Percentiles rank a stretch among this genome's conserved stretches.
Evolutionary conservation across 2,888 invertebrate genomes (phyloP).

Genomic region (Athalia rosae): DNA sequence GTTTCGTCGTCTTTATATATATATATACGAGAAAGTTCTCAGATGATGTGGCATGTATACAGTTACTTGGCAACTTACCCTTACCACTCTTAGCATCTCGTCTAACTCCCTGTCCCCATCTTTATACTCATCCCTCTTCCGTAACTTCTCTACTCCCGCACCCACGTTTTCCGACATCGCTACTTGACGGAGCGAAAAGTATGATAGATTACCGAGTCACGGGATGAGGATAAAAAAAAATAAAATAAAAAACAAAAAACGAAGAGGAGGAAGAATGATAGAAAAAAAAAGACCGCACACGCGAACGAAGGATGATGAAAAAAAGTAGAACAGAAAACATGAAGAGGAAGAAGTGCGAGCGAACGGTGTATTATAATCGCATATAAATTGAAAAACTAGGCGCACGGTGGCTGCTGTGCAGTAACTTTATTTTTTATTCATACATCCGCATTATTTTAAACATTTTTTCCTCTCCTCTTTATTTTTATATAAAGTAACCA

Average conservation of each 20-base stretch:
- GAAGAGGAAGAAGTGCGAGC: slow-evolving; percentile 11
- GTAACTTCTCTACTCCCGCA: too few relatives aligned
- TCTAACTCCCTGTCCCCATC: not conserved
- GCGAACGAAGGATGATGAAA: not conserved
- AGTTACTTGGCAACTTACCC: slow-evolving; percentile 36
- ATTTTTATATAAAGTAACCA: not conserved
- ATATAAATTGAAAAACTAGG: slow-evolving; percentile 38
- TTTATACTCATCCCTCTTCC: not conserved
- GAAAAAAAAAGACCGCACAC: too few relatives aligned
- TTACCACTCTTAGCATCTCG: slow-evolving; percentile 12
- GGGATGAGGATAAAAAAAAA: not conserved
- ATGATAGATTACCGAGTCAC: slow-evolving; percentile 44
- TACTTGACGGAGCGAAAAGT: slow-evolving; percentile 45
- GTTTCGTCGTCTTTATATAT: slow-evolving; percentile 25
- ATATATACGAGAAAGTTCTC: slow-evolving; percentile 5
- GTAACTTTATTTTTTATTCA: too few relatives aligned
- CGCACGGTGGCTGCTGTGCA: not conserved
- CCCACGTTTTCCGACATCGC: slow-evolving; percentile 2
- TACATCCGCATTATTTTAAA: not conserved
- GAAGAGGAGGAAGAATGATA: not conserved
- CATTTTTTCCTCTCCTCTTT: not conserved
- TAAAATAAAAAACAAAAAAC: not conserved
- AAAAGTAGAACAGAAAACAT: too few relatives aligned
- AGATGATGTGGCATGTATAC: slow-evolving; percentile 10
- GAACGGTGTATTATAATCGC: slow-evolving; percentile 45